Conservation (phyloP, 2,797 vertebrate genomes). For the Melanotaenia nigrans region DNA sequence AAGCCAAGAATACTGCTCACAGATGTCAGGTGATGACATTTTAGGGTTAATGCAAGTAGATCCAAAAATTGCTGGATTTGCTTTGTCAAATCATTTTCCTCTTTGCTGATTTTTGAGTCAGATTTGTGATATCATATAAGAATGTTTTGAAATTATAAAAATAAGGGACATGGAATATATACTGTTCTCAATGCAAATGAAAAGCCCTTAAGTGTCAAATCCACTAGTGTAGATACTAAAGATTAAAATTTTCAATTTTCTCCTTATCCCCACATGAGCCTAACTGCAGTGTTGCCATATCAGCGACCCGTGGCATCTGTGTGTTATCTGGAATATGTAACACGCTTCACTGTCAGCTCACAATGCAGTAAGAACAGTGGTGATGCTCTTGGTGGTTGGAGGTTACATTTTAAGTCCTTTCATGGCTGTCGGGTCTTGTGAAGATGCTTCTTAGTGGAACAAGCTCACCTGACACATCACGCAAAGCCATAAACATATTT, state of each 20-base stretch:
- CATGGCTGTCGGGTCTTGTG: background rate
- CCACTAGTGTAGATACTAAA: constrained; percentile 20
- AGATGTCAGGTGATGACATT: constrained; percentile 21
- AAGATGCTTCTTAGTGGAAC: constrained; percentile 5
- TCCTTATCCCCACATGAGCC: background rate
- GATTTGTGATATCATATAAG: constrained; percentile 15
- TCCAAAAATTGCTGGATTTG: constrained; percentile 27
- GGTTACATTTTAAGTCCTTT: background rate
- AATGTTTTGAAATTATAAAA: constrained; percentile 2
- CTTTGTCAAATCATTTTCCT: constrained; percentile 2
- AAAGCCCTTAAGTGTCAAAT: constrained; percentile 17
- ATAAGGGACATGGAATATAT: background rate
- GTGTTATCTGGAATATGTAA: constrained; percentile 10
- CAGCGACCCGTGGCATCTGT: background rate
- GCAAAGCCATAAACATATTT: constrained; percentile 27
- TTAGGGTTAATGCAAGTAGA: constrained; percentile 31
- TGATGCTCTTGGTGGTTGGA: background rate
- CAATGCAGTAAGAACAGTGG: constrained; percentile 7
- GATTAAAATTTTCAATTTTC: constrained; percentile 40
- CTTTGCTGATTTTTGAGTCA: constrained; percentile 11
- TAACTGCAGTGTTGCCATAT: constrained; percentile 5
- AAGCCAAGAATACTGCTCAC: constrained; percentile 22
- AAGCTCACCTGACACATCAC: constrained; percentile 20
- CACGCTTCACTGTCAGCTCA: constrained; percentile 1
- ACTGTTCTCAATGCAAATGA: constrained; percentile 21